Conservation (phyloP, 2,888 invertebrate species). For the Acleris emargana region DNA sequence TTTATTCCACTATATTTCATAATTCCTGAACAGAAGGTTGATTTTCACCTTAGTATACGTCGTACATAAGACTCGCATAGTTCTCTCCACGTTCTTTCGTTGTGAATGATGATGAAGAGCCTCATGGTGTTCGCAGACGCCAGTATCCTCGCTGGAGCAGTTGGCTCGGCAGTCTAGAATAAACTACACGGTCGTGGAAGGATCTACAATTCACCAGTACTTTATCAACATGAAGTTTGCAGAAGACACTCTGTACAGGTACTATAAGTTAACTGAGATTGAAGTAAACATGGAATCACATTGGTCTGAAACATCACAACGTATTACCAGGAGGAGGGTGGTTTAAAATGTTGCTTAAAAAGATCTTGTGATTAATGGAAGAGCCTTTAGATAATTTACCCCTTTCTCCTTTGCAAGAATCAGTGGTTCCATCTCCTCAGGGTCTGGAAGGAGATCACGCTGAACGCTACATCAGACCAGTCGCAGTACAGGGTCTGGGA, state of each 20-base stretch:
- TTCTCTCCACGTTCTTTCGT: not conserved
- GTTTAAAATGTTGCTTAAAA: no score
- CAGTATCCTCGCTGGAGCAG: slow-evolving; percentile 94
- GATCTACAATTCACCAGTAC: slow-evolving; percentile 90
- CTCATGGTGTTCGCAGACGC: slow-evolving; percentile 82
- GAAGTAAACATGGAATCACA: no score
- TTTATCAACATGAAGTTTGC: slow-evolving; percentile 96
- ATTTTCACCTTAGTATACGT: no score
- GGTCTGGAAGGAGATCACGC: slow-evolving; percentile 94
- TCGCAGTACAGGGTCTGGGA: slow-evolving; percentile 94
- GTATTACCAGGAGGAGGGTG: no score
- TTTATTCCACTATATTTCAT: no score
- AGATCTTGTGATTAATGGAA: no score
- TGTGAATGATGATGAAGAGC: not conserved
- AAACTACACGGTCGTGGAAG: slow-evolving; percentile 92
- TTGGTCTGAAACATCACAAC: no score
- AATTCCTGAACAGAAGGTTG: no score
- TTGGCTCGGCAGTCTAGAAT: slow-evolving; percentile 93
- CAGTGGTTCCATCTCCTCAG: slow-evolving; percentile 65
- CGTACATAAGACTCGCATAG: no score
- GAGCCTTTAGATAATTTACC: no score
- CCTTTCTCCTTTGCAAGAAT: no score
- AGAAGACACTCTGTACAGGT: slow-evolving; percentile 94
- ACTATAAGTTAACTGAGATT: slow-evolving; percentile 3
- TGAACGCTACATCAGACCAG: slow-evolving; percentile 92